Conservation (phyloP, 1,140 invertebrate species). For the Tetranychus urticae region DNA sequence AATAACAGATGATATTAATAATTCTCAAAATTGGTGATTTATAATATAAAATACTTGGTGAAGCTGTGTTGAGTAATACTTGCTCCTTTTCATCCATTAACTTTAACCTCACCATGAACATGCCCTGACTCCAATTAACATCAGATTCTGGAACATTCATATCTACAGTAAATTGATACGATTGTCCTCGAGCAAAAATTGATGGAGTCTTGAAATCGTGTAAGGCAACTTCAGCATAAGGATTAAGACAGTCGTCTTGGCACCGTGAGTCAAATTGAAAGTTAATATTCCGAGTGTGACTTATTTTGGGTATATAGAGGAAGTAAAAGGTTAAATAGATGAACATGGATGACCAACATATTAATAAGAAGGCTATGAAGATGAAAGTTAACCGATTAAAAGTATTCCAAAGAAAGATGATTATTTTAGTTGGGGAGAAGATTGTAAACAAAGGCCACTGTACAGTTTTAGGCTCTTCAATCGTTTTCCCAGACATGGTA, state of each 20-base stretch:
- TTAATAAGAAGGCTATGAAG: background rate
- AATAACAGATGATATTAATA: background rate
- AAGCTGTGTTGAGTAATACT: background rate
- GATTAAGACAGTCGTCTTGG: background rate
- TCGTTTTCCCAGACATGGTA: no score
- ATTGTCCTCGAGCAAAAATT: constrained; percentile 1
- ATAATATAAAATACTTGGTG: background rate
- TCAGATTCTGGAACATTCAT: constrained; percentile 4
- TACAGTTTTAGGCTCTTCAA: no score
- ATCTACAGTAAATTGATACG: constrained; percentile 1
- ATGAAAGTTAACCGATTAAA: background rate
- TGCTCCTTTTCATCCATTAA: background rate
- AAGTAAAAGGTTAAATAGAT: constrained; percentile 4
- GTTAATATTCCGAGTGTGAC: background rate
- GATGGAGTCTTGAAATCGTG: background rate
- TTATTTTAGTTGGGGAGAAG: constrained; percentile 8
- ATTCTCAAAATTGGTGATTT: background rate
- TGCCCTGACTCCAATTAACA: constrained; percentile 4
- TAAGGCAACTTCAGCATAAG: background rate
- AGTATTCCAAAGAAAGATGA: background rate
- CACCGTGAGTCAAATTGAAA: constrained; percentile 6
- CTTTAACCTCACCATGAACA: constrained; percentile 2
- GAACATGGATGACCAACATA: constrained; percentile 3
- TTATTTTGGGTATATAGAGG: background rate
- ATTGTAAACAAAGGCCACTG: background rate